Conservation (phyloP, 2,113 vertebrate genomes). For the Papio anubis region DNA sequence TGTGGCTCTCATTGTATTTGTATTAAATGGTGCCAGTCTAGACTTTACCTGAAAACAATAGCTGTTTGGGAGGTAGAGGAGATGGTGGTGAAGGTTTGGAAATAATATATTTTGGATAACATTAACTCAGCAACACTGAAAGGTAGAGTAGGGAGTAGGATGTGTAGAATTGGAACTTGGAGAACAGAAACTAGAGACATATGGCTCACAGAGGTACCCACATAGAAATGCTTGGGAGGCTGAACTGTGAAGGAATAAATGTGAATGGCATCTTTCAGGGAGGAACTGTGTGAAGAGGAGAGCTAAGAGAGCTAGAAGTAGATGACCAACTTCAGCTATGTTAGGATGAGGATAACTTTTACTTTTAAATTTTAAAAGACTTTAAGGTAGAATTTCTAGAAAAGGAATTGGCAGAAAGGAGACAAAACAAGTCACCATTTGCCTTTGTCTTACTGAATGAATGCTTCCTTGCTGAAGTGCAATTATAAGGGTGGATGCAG, state of each 20-base stretch:
- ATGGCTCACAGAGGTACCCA: neutral
- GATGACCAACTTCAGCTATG: neutral
- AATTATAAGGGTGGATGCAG: neutral
- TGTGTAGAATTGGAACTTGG: neutral
- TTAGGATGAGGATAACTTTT: neutral
- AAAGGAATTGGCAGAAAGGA: neutral
- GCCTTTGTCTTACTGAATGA: neutral
- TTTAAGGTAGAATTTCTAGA: neutral
- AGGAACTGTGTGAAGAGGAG: neutral
- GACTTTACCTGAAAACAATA: neutral
- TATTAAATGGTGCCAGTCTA: neutral
- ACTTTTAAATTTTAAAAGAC: neutral
- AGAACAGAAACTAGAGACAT: neutral
- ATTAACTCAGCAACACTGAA: neutral
- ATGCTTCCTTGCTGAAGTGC: neutral
- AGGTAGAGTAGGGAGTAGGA: neutral
- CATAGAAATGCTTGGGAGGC: neutral
- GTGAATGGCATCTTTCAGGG: neutral
- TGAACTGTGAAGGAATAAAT: neutral
- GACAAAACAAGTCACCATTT: neutral
- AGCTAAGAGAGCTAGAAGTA: neutral
- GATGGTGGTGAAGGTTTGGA: neutral
- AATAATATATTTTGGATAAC: neutral
- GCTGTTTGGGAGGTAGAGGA: neutral
- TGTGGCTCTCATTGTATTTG: too few relatives aligned